Evolutionary conservation across 2,113 vertebrate genomes (phyloP).

Genomic region (Phalacrocorax aristotelis): DNA sequence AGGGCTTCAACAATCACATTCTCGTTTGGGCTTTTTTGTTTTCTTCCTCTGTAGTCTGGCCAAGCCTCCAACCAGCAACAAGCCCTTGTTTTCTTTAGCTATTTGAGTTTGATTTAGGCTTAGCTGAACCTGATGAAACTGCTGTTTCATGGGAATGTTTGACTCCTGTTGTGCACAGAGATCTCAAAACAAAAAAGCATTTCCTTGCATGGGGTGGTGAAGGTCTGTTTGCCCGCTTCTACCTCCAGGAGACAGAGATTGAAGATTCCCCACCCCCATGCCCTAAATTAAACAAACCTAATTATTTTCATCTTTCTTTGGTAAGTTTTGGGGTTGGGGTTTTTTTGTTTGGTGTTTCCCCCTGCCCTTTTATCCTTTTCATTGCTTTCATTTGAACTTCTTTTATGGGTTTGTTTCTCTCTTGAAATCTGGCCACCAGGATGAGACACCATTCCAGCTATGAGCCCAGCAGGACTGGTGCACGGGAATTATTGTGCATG

Average conservation of each 20-base stretch:
- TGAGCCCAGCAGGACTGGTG: neutral
- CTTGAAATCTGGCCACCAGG: neutral
- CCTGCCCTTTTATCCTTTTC: neutral
- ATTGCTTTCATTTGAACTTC: neutral
- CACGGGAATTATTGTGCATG: neutral
- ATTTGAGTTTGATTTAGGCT: constrained; percentile 13
- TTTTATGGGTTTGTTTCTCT: neutral
- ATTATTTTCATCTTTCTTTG: neutral
- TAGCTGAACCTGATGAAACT: neutral
- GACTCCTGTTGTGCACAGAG: neutral
- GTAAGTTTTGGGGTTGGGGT: neutral
- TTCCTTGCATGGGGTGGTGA: neutral
- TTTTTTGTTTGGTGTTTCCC: neutral
- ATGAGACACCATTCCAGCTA: neutral
- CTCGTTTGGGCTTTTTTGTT: neutral
- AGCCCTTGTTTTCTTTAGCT: constrained; percentile 13
- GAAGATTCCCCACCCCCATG: neutral
- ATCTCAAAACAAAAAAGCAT: neutral
- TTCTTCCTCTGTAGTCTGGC: neutral
- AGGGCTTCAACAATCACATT: neutral
- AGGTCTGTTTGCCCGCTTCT: neutral
- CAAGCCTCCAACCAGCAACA: neutral
- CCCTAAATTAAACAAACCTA: neutral
- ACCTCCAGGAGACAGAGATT: neutral
- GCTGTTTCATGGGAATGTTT: neutral